phyloP scores from a whole-genome alignment of 2,797 vertebrate genomes.

The Poeciliopsis presidionis region DNA sequence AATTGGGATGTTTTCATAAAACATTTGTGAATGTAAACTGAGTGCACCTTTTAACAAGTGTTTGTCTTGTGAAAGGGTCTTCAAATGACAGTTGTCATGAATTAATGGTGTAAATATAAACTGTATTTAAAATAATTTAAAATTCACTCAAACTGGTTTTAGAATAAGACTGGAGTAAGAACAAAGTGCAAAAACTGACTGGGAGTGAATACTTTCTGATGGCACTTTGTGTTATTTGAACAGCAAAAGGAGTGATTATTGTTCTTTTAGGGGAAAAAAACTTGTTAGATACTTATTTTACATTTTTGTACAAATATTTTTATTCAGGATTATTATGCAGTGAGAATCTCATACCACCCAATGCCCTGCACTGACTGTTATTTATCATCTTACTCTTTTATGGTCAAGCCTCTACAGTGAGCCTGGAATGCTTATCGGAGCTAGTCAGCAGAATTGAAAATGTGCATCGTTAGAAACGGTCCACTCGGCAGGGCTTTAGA shows the following conservation, averaged over 20 bases:
- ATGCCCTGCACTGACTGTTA: background rate
- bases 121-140: background rate
- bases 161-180: background rate
- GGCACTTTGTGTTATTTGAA: background rate
- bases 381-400: conserved; percentile 13
- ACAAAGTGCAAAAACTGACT: background rate
- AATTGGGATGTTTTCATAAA: background rate
- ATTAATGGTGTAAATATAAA: background rate
- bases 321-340: background rate
- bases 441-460: background rate
- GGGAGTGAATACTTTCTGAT: background rate
- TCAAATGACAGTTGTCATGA: background rate
- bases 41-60: too few relatives aligned
- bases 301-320: background rate
- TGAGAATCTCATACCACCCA: background rate
- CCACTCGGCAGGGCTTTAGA: background rate
- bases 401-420: background rate
- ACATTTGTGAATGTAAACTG: background rate
- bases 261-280: background rate
- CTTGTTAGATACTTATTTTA: background rate
- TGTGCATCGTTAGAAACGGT: conserved; percentile 8
- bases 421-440: background rate
- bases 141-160: background rate
- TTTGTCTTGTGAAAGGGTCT: background rate
- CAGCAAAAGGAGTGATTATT: background rate